Percentiles rank a stretch among this genome's conserved stretches.
phyloP scores from a whole-genome alignment of 2,888 invertebrate genomes.

The Papilio elwesi region DNA sequence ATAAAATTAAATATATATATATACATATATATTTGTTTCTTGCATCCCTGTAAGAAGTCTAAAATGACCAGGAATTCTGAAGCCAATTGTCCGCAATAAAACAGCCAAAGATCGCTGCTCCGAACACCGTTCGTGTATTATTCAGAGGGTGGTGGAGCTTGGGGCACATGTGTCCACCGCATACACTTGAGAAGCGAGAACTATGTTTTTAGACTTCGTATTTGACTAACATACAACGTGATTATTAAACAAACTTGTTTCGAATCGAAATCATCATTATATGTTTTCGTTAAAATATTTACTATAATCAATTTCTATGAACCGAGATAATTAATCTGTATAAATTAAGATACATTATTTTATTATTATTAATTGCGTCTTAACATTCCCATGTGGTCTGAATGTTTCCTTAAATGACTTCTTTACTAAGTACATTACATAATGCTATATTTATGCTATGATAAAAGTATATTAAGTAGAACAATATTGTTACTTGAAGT shows the following conservation, averaged over 20 bases:
- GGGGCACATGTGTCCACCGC: conserved; percentile 69
- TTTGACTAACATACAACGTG: conserved; percentile 41
- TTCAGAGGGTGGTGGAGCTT: conserved; percentile 62
- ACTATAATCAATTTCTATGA: no score
- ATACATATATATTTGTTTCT: neutral
- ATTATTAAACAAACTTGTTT: conserved; percentile 32
- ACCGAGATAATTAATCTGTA: no score
- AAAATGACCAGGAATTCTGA: conserved; percentile 54
- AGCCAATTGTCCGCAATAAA: conserved; percentile 75
- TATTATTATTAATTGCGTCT: no score
- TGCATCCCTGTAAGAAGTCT: conserved; percentile 37
- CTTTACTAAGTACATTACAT: no score
- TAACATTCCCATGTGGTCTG: no score
- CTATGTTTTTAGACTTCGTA: conserved; percentile 50
- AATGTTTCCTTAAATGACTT: no score
- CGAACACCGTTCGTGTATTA: conserved; percentile 72
- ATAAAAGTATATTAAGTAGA: no score
- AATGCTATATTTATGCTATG: no score
- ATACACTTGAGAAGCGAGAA: conserved; percentile 50
- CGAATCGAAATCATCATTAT: neutral
- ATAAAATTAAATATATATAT: neutral
- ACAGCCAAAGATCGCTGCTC: conserved; percentile 65
- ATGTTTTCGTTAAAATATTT: no score
- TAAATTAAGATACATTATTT: no score
- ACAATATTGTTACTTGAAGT: no score